These are phyloP conservation scores for Megaptera novaeangliae DNA, from an alignment of 2,113 vertebrate species.

Conservation along the genomic window DNA sequence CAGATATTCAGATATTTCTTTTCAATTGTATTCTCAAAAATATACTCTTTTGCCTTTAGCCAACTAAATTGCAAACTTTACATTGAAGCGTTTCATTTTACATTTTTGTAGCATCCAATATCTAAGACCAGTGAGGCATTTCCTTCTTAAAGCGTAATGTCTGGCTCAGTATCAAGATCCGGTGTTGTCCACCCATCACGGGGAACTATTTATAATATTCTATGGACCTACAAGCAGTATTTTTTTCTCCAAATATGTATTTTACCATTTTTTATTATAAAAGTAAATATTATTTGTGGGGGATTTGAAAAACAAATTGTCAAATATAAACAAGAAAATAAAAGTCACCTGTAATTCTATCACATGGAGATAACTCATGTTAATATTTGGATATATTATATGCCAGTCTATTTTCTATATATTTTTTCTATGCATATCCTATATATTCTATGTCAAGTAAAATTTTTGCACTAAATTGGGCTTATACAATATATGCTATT, in stretches of 20 bases:
- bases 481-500: neutral
- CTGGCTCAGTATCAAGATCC: neutral
- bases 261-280: neutral
- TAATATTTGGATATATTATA: neutral
- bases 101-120: neutral
- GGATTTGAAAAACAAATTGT: neutral
- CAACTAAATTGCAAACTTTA: neutral
- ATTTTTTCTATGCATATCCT: neutral
- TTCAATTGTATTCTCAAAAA: neutral
- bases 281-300: neutral
- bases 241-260: neutral
- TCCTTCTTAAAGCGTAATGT: neutral
- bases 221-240: neutral
- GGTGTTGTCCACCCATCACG: neutral
- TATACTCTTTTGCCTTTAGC: neutral
- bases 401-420: neutral
- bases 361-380: neutral
- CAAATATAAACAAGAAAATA: constrained; percentile 20
- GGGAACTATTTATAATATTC: neutral
- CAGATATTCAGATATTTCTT: neutral
- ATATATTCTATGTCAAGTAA: neutral
- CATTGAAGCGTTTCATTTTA: neutral
- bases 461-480: neutral
- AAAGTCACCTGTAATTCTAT: neutral
- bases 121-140: neutral